phyloP scores from a whole-genome alignment of 2,797 vertebrate species.

The Myoxocephalus aenaeus region DNA sequence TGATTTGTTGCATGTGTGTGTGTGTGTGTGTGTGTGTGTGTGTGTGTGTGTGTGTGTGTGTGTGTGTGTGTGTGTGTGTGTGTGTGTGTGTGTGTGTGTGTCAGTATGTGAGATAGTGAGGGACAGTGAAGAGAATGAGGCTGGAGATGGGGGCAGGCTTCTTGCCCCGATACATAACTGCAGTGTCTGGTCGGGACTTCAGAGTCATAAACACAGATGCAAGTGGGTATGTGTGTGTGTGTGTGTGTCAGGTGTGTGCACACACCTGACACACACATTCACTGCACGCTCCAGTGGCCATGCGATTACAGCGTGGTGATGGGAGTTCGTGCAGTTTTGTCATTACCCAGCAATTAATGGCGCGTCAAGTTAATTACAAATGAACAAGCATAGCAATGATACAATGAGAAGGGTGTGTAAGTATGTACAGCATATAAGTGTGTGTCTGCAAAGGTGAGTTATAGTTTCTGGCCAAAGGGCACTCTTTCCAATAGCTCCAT shows the following conservation, averaged over 20 bases:
- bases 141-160: slow-evolving; percentile 10
- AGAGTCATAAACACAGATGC: slow-evolving; percentile 22
- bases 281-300: slow-evolving; percentile 54
- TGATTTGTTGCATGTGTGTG: slow-evolving; percentile 2
- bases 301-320: slow-evolving; percentile 67
- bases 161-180: slow-evolving; percentile 31
- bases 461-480: slow-evolving; percentile 32
- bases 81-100: slow-evolving; percentile 23
- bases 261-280: slow-evolving; percentile 37
- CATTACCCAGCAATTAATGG: slow-evolving; percentile 71
- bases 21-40: slow-evolving; percentile 27
- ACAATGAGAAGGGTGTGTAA: slow-evolving; percentile 9
- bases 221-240: not conserved
- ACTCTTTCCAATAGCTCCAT: slow-evolving; percentile 18
- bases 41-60: slow-evolving; percentile 26
- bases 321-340: slow-evolving; percentile 53
- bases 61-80: slow-evolving; percentile 26
- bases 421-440: not conserved
- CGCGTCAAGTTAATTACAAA: slow-evolving; percentile 63
- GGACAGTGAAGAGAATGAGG: slow-evolving; percentile 18
- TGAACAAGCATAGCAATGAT: slow-evolving; percentile 43
- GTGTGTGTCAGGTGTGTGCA: not conserved
- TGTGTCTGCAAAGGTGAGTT: slow-evolving; percentile 24
- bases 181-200: slow-evolving; percentile 32
- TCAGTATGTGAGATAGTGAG: slow-evolving; percentile 7